phyloP scores from a whole-genome alignment of 1,140 invertebrate species.

The Drosophila yakuba region DNA sequence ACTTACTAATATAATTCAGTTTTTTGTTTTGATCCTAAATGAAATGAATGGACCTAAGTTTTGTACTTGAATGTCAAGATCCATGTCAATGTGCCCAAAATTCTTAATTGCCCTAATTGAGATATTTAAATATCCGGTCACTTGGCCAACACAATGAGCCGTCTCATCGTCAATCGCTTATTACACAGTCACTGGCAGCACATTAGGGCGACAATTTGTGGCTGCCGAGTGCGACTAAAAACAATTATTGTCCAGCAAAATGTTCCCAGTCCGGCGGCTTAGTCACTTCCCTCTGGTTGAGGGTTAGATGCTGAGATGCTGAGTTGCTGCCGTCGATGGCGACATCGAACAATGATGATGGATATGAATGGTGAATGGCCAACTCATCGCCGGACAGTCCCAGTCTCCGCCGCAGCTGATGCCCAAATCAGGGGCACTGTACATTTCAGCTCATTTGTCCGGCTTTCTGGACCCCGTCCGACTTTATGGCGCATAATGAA shows the following conservation, averaged over 20 bases:
- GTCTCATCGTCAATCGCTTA: constrained; percentile 30
- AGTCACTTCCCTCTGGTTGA: constrained; percentile 33
- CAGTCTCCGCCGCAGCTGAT: neutral
- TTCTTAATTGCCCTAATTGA: constrained; percentile 14
- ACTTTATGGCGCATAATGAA: constrained; percentile 76
- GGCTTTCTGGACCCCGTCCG: constrained; percentile 31
- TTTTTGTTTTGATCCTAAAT: neutral
- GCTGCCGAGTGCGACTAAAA: constrained; percentile 38
- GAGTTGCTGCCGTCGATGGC: constrained; percentile 24
- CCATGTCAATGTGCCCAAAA: neutral
- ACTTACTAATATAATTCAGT: too few relatives aligned
- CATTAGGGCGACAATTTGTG: constrained; percentile 59
- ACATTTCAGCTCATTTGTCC: constrained; percentile 60
- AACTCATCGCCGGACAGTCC: constrained; percentile 39
- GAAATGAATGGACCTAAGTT: neutral
- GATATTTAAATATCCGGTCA: constrained; percentile 4
- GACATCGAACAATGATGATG: constrained; percentile 57
- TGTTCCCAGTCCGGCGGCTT: constrained; percentile 29
- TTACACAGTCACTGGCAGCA: constrained; percentile 59
- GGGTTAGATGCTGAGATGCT: constrained; percentile 17
- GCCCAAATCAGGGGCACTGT: constrained; percentile 67
- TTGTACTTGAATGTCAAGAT: neutral
- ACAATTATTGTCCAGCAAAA: constrained; percentile 49
- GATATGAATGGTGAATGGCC: constrained; percentile 58
- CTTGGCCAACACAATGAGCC: constrained; percentile 11